Percentiles rank a stretch among this genome's conserved stretches.
phyloP scores from a whole-genome alignment of 1,140 invertebrate species.

The Cyrtorhinus lividipennis region DNA sequence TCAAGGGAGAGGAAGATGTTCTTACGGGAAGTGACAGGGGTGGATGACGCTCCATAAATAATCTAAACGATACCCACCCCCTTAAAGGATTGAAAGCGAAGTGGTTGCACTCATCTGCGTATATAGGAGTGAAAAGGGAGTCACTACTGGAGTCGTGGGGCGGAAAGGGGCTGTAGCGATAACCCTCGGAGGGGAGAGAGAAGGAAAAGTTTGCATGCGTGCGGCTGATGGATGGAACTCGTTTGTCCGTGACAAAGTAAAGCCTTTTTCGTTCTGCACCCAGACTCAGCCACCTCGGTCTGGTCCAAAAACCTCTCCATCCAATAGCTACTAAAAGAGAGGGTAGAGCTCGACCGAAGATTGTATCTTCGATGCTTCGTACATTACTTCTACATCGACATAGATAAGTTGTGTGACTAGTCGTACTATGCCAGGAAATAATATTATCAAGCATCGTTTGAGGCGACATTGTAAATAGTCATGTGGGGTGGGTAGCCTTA shows the following conservation, averaged over 20 bases:
- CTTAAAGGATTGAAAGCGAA: not conserved
- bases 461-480: too few relatives aligned
- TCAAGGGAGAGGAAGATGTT: too few relatives aligned
- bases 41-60: too few relatives aligned
- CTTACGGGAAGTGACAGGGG: too few relatives aligned
- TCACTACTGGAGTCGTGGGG: not conserved
- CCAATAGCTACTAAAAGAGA: not conserved
- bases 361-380: too few relatives aligned
- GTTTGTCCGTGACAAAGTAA: conserved; percentile 9
- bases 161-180: not conserved
- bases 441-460: too few relatives aligned
- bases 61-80: not conserved
- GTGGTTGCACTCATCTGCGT: not conserved
- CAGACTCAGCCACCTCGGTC: not conserved
- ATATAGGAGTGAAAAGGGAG: not conserved
- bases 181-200: not conserved
- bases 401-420: too few relatives aligned
- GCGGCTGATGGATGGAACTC: conserved; percentile 6
- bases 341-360: not conserved
- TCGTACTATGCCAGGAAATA: too few relatives aligned
- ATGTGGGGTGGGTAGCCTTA: too few relatives aligned
- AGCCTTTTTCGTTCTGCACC: conserved; percentile 2
- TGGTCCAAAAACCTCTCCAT: not conserved
- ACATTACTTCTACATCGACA: too few relatives aligned
- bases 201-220: conserved; percentile 7